Evolutionary conservation across 1,140 invertebrate genomes (phyloP).

Genomic region (Penaeus japonicus): DNA sequence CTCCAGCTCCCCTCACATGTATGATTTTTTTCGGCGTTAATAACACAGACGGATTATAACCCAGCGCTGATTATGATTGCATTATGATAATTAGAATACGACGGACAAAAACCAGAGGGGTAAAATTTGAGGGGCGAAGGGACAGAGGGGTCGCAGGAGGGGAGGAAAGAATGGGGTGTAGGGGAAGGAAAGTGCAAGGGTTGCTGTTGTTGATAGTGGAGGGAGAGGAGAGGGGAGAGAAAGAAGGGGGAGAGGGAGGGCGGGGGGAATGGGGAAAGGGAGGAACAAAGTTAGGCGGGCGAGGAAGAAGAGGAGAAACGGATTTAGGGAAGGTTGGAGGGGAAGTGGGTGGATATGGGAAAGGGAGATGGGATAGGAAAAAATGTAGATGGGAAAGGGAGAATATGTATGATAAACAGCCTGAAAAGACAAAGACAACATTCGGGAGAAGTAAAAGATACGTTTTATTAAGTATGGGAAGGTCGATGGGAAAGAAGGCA

Average conservation of each 20-base stretch:
- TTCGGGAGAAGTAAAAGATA: background rate
- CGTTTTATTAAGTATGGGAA: background rate
- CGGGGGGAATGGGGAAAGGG: background rate
- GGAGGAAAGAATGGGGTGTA: background rate
- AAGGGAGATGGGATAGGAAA: too few species aligned
- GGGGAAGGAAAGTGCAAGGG: background rate
- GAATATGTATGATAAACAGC: background rate
- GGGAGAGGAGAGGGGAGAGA: background rate
- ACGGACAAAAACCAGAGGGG: slow-evolving; percentile 41
- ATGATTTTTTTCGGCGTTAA: slow-evolving; percentile 32
- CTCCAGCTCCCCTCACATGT: slow-evolving; percentile 13
- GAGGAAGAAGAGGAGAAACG: background rate
- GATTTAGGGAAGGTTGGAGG: background rate
- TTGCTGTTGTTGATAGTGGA: background rate
- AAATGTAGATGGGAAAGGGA: background rate
- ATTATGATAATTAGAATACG: slow-evolving; percentile 52
- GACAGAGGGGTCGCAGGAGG: background rate
- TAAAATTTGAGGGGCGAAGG: slow-evolving; percentile 39
- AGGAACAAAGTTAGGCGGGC: background rate
- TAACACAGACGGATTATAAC: slow-evolving; percentile 49
- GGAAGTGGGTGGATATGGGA: background rate
- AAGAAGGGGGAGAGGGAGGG: background rate
- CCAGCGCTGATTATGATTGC: slow-evolving; percentile 51
- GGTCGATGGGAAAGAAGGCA: background rate
- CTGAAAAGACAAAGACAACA: background rate